These are phyloP conservation scores for Brachystomella parvula DNA, from an alignment of 1,140 invertebrate species.

Conservation along the genomic window DNA sequence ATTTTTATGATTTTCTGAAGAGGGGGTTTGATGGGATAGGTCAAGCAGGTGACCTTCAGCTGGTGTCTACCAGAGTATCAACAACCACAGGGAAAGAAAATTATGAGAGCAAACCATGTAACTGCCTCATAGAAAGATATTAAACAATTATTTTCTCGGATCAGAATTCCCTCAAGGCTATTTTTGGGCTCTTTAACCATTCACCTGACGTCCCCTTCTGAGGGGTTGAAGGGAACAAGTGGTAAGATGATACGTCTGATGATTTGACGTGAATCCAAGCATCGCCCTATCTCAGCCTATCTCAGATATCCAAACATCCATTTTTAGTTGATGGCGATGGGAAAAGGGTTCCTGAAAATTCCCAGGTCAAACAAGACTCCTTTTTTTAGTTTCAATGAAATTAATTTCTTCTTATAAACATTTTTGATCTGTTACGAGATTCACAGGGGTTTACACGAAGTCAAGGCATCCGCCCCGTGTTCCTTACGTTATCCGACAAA, in stretches of 20 bases:
- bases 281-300: too few relatives aligned
- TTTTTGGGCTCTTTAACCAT: not conserved
- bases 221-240: not conserved
- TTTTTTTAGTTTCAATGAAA: not conserved
- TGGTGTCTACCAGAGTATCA: too few relatives aligned
- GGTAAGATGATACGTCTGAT: not conserved
- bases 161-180: not conserved
- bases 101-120: not conserved
- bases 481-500: too few relatives aligned
- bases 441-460: not conserved
- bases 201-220: not conserved
- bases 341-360: not conserved
- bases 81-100: not conserved
- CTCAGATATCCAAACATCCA: not conserved
- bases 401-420: not conserved
- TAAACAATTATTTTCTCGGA: slow-evolving; percentile 4
- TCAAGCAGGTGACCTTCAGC: slow-evolving; percentile 4
- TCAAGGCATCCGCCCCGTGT: slow-evolving; percentile 2
- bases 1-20: not conserved
- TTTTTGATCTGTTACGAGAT: not conserved
- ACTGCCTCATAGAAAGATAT: too few relatives aligned
- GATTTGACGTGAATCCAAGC: too few relatives aligned
- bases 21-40: not conserved
- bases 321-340: not conserved
- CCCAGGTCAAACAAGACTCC: not conserved